Evolutionary conservation across 2,113 vertebrate genomes (phyloP).

Genomic region (Otolemur garnettii): DNA sequence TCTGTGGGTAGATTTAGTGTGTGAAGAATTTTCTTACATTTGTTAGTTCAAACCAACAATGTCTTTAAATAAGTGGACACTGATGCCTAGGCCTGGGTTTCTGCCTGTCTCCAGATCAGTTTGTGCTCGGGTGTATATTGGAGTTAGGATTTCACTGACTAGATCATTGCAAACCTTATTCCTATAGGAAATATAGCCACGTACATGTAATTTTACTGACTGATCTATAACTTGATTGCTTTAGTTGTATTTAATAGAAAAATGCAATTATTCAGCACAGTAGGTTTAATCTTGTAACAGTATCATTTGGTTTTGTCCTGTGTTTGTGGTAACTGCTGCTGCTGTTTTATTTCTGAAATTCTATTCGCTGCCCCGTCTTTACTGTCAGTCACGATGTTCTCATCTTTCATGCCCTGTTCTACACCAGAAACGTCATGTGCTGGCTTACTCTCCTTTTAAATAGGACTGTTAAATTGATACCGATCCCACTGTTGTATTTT

Average conservation of each 20-base stretch:
- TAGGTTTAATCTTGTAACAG: background rate
- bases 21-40: background rate
- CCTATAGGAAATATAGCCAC: background rate
- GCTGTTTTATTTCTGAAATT: background rate
- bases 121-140: background rate
- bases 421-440: background rate
- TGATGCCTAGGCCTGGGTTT: background rate
- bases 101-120: background rate
- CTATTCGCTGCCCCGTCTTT: background rate
- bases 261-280: background rate
- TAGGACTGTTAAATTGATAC: background rate
- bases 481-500: background rate
- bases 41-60: constrained; percentile 37
- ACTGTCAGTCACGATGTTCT: background rate
- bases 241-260: background rate
- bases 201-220: background rate
- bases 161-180: background rate
- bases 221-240: background rate
- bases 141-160: background rate
- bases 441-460: background rate
- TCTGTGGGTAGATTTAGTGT: constrained; percentile 30
- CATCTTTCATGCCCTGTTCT: background rate
- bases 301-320: background rate
- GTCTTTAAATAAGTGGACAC: background rate
- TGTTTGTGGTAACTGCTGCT: background rate